These are phyloP conservation scores for Chrysina gloriosa DNA, from an alignment of 2,888 invertebrate species.

Conservation along the genomic window DNA sequence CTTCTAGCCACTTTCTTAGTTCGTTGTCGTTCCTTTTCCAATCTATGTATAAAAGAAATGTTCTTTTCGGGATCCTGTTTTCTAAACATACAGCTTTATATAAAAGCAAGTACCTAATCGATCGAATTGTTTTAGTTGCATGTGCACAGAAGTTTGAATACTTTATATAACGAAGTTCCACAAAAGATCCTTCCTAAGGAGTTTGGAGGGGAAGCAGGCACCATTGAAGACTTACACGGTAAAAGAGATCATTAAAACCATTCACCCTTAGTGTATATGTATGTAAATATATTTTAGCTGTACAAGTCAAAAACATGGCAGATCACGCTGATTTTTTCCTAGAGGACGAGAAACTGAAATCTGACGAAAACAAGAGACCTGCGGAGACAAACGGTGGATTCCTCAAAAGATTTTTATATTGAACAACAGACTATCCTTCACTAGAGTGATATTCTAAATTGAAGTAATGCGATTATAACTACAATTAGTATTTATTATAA, in stretches of 20 bases:
- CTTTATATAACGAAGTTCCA: constrained; percentile 43
- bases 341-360: constrained; percentile 50
- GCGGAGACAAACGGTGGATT: neutral
- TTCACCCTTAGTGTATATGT: too few species aligned
- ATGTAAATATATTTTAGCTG: constrained; percentile 60
- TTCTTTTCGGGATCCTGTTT: too few species aligned
- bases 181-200: constrained; percentile 48
- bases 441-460: too few species aligned
- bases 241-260: constrained; percentile 19
- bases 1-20: too few species aligned
- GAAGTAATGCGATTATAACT: too few species aligned
- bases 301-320: constrained; percentile 42
- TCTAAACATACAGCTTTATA: constrained; percentile 31
- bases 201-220: constrained; percentile 49
- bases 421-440: too few species aligned
- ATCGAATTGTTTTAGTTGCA: constrained; percentile 46
- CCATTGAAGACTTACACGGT: constrained; percentile 72
- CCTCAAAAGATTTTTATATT: neutral
- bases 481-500: too few species aligned
- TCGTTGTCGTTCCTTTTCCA: too few species aligned
- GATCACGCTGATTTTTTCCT: constrained; percentile 46
- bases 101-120: too few species aligned
- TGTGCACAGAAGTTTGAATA: constrained; percentile 43
- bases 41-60: too few species aligned
- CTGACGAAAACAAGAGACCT: constrained; percentile 54